Evolutionary conservation across 2,797 vertebrate species (phyloP).

Genomic region (Melopsittacus undulatus): DNA sequence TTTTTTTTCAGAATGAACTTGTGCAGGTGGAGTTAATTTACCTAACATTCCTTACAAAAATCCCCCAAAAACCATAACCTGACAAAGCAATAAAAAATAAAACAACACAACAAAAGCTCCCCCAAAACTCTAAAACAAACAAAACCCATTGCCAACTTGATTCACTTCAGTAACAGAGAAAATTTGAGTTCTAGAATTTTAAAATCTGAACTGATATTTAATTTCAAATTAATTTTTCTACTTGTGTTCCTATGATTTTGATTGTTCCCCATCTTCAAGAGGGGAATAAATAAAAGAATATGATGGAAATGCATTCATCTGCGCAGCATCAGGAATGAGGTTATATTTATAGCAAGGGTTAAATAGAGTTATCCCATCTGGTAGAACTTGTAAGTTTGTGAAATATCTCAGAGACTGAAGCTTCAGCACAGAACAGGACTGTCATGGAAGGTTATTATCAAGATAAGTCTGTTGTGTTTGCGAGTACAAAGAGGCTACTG

Average conservation of each 20-base stretch:
- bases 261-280: not conserved
- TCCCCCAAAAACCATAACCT: not conserved
- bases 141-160: not conserved
- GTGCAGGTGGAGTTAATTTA: not conserved
- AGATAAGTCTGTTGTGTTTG: conserved; percentile 4
- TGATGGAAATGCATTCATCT: not conserved
- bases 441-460: not conserved
- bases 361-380: not conserved
- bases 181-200: not conserved
- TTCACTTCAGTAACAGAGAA: not conserved
- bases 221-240: not conserved
- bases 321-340: not conserved
- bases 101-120: not conserved
- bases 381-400: not conserved
- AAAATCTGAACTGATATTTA: not conserved
- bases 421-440: not conserved
- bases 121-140: not conserved
- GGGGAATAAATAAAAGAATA: not conserved
- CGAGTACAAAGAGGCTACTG: not conserved
- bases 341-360: not conserved
- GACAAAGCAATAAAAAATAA: not conserved
- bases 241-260: not conserved
- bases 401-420: not conserved
- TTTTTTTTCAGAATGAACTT: not conserved
- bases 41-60: not conserved